These are phyloP conservation scores for Acrobasis consociella DNA, from an alignment of 2,888 invertebrate genomes.

Conservation along the genomic window DNA sequence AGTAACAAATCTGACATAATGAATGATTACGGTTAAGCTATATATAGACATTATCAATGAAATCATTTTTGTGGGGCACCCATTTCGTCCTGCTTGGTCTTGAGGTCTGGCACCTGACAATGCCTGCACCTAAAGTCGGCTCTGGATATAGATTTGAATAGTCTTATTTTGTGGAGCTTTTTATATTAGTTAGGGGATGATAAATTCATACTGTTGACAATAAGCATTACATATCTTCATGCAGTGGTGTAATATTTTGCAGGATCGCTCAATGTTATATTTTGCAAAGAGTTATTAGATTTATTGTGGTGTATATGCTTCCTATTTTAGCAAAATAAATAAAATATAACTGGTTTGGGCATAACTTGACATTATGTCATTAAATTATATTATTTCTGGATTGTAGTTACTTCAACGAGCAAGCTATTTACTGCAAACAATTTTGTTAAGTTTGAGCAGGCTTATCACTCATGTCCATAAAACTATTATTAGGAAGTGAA, in stretches of 20 bases:
- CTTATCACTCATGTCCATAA: background rate
- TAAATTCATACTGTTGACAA: slow-evolving; percentile 37
- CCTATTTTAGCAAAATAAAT: slow-evolving; percentile 20
- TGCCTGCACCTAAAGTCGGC: too few relatives aligned
- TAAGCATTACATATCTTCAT: slow-evolving; percentile 38
- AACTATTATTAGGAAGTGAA: background rate
- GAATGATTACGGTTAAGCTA: too few relatives aligned
- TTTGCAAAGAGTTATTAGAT: slow-evolving; percentile 27
- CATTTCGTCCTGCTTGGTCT: too few relatives aligned
- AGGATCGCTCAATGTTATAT: slow-evolving; percentile 39
- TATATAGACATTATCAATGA: too few relatives aligned
- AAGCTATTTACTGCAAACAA: background rate
- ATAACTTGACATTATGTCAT: background rate
- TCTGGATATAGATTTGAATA: background rate
- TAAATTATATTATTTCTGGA: background rate
- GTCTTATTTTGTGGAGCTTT: background rate
- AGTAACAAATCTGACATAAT: too few relatives aligned
- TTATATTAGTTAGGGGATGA: slow-evolving; percentile 2
- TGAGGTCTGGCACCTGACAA: too few relatives aligned
- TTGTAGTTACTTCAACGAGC: background rate
- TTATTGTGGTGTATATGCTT: slow-evolving; percentile 24
- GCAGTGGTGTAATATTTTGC: slow-evolving; percentile 21
- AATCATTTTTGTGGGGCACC: too few relatives aligned
- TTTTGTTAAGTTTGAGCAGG: background rate
- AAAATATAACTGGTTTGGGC: background rate